A percentile compares a stretch with the other conserved stretches of the same genome.
These are phyloP conservation scores for Drosophila pachea DNA, from an alignment of 1,140 invertebrate genomes.

Conservation along the genomic window DNA sequence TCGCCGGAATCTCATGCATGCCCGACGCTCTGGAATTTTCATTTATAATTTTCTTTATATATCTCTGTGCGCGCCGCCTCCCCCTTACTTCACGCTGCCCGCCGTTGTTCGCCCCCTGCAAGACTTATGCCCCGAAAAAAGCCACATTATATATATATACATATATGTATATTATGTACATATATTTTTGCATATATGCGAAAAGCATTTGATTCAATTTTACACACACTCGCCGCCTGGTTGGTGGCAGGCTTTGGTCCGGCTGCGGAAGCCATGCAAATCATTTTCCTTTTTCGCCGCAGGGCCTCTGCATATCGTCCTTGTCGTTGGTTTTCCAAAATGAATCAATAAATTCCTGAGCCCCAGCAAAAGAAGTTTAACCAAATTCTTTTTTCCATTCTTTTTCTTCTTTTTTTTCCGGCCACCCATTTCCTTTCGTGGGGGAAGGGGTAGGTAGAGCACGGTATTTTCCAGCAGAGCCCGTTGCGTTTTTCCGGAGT, in stretches of 20 bases:
- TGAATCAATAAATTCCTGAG: conserved; percentile 70
- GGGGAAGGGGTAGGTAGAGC: too few species aligned
- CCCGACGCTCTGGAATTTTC: conserved; percentile 61
- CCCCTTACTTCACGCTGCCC: conserved; percentile 4
- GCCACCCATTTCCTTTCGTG: neutral
- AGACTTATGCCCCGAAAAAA: conserved; percentile 51
- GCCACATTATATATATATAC: conserved; percentile 33
- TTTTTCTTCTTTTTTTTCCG: conserved; percentile 9
- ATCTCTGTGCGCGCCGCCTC: neutral
- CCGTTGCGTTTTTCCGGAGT: too few species aligned
- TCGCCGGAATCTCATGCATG: conserved; percentile 20
- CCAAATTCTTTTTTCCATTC: conserved; percentile 24
- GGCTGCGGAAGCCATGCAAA: conserved; percentile 52
- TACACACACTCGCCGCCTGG: conserved; percentile 34
- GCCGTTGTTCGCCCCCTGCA: conserved; percentile 14
- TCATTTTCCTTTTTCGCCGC: conserved; percentile 49
- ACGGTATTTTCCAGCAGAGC: too few species aligned
- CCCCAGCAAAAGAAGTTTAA: conserved; percentile 44
- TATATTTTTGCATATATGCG: too few species aligned
- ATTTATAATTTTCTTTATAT: conserved; percentile 62
- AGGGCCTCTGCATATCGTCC: conserved; percentile 11
- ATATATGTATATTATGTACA: conserved; percentile 15
- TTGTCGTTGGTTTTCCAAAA: conserved; percentile 32
- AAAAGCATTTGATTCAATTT: conserved; percentile 73
- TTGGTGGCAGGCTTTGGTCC: neutral